Percentiles rank a stretch among this genome's conserved stretches.
phyloP scores from a whole-genome alignment of 23 tunicate species.

The Halocynthia roretzi region DNA sequence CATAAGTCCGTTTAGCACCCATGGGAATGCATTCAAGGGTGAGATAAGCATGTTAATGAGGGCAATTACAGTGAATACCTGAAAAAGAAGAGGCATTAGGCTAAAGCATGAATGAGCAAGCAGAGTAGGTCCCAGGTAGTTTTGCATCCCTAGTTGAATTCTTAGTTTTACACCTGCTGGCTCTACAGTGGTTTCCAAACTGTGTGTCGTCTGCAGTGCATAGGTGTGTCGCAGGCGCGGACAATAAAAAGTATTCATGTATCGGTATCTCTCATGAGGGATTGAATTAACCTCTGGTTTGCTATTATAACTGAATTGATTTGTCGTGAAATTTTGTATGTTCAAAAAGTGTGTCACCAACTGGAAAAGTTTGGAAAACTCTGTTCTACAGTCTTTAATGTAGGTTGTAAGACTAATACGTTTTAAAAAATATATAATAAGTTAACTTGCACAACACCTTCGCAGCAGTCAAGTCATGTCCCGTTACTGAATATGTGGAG shows the following conservation, averaged over 20 bases:
- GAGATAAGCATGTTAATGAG: slow-evolving; percentile 92
- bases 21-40: slow-evolving; percentile 97
- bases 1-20: slow-evolving; percentile 97
- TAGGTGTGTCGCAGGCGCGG: too few species aligned
- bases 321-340: too few species aligned
- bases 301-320: too few species aligned
- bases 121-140: too few species aligned
- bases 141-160: too few species aligned
- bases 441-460: slow-evolving; percentile 30
- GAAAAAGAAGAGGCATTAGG: slow-evolving; percentile 7
- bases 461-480: slow-evolving; percentile 79
- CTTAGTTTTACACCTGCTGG: too few species aligned
- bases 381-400: neutral
- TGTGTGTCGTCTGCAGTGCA: too few species aligned
- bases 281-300: neutral
- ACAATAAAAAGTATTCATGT: slow-evolving; percentile 7
- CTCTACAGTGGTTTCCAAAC: too few species aligned
- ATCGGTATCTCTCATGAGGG: too few species aligned
- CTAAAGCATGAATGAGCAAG: too few species aligned
- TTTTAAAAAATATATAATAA: neutral
- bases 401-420: neutral
- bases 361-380: too few species aligned
- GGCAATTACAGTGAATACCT: slow-evolving; percentile 92
- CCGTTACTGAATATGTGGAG: slow-evolving; percentile 58
- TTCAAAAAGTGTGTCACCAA: too few species aligned